Evolutionary conservation across 2,888 invertebrate species (phyloP).

Genomic region (Macrosiphum euphorbiae): DNA sequence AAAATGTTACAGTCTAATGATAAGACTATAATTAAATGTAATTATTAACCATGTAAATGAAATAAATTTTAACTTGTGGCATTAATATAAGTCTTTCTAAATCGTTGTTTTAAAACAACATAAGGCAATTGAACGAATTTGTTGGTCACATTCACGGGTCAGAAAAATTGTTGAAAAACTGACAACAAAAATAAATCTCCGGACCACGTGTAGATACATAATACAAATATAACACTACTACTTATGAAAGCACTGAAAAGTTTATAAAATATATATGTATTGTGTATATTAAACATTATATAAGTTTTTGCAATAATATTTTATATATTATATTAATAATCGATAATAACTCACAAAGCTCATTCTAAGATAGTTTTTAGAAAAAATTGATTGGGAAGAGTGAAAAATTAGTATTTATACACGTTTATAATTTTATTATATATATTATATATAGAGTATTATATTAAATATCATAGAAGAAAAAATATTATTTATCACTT

Average conservation of each 20-base stretch:
- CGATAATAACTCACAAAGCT: conserved; percentile 37
- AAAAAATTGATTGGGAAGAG: conserved; percentile 12
- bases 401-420: conserved; percentile 19
- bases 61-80: neutral
- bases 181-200: neutral
- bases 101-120: neutral
- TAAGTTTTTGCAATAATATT: neutral
- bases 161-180: neutral
- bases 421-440: neutral
- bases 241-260: conserved; percentile 19
- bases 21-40: conserved; percentile 29
- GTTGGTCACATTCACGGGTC: neutral
- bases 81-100: conserved; percentile 17
- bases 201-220: conserved; percentile 5
- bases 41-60: conserved; percentile 9
- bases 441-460: neutral
- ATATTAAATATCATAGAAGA: neutral
- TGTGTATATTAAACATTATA: neutral
- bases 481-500: conserved; percentile 30
- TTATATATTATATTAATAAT: neutral
- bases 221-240: conserved; percentile 2
- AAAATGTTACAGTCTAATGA: conserved; percentile 48
- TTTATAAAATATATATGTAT: conserved; percentile 43
- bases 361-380: conserved; percentile 29
- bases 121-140: neutral